phyloP scores from a whole-genome alignment of 2,888 invertebrate genomes.

The Eristalis intricaria region DNA sequence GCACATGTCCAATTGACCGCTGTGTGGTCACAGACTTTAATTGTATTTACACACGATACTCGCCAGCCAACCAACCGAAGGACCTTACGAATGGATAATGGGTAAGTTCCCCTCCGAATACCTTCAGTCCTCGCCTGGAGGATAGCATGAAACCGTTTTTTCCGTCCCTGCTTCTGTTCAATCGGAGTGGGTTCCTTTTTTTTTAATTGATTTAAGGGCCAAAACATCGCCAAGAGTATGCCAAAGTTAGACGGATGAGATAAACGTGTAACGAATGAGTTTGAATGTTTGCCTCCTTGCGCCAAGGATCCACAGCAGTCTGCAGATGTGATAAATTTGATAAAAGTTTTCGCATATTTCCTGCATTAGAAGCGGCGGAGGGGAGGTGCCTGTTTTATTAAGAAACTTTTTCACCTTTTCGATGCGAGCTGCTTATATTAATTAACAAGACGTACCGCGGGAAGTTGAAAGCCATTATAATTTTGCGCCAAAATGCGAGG shows the following conservation, averaged over 20 bases:
- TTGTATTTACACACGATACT: constrained; percentile 38
- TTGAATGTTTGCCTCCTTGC: neutral
- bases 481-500: neutral
- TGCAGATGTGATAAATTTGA: neutral
- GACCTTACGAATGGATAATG: neutral
- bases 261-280: neutral
- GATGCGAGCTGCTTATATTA: neutral
- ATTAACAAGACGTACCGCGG: neutral
- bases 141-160: neutral
- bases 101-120: neutral
- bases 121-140: neutral
- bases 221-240: neutral
- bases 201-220: neutral
- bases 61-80: neutral
- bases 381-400: neutral
- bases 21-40: constrained; percentile 16
- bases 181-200: neutral
- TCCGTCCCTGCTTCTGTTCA: neutral
- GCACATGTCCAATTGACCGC: constrained; percentile 29
- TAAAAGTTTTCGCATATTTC: neutral
- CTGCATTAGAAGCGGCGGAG: neutral
- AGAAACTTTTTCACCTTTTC: neutral
- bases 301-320: neutral
- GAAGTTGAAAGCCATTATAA: neutral
- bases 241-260: neutral